phyloP scores from a whole-genome alignment of 2,113 vertebrate species.

The Archocentrus centrarchus region DNA sequence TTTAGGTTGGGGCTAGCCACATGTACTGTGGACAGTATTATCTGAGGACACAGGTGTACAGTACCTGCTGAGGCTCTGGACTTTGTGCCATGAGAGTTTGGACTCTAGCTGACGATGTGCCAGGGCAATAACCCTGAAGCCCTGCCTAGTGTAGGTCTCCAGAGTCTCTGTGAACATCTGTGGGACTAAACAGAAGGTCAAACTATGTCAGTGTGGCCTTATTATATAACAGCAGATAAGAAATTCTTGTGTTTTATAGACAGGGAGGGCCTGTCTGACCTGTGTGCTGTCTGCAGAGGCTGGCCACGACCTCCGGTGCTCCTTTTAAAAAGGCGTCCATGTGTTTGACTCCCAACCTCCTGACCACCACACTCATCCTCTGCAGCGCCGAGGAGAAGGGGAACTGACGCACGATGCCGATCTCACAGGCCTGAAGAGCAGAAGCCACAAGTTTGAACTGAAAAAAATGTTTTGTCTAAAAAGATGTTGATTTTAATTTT shows the following conservation, averaged over 20 bases:
- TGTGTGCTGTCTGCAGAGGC: constrained; percentile 90
- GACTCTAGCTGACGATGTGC: constrained; percentile 93
- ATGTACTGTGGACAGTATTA: constrained; percentile 1
- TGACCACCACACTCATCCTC: constrained; percentile 93
- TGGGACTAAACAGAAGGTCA: constrained; percentile 84
- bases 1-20: not conserved
- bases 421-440: constrained; percentile 86
- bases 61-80: constrained; percentile 92
- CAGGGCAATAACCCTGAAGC: constrained; percentile 96
- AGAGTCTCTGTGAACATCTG: constrained; percentile 87
- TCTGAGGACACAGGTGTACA: not conserved
- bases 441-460: constrained; percentile 2
- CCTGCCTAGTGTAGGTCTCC: constrained; percentile 93
- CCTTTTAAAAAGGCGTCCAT: constrained; percentile 96
- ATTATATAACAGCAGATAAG: not conserved
- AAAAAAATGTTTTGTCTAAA: not conserved
- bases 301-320: constrained; percentile 91
- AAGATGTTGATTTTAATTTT: not conserved
- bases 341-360: constrained; percentile 88
- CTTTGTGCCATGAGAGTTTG: constrained; percentile 95
- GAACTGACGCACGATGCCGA: constrained; percentile 95
- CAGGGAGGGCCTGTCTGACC: constrained; percentile 73
- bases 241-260: not conserved
- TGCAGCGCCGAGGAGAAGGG: constrained; percentile 94
- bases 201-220: not conserved